Base-by-base conservation (phyloP, 1,140 invertebrate species). In the Aphis gossypii region DNA sequence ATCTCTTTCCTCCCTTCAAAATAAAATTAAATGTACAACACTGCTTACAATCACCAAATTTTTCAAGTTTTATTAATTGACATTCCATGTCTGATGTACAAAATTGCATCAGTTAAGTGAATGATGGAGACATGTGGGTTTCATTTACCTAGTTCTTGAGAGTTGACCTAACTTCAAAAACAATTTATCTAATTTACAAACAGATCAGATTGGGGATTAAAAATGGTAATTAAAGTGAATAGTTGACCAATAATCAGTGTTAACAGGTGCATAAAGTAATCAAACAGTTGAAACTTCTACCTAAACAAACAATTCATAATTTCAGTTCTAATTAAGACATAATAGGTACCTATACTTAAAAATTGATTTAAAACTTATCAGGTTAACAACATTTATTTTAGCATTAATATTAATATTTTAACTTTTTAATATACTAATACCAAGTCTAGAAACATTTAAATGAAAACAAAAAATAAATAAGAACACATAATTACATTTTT, bases 401-500 rank as follows among this genome's bases (percentile, higher is more conserved):
- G 5, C 0, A 20, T 6, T 6, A 3, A 18, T n/a, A 76, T 76
- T n/a, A n/a, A n/a, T 0, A n/a, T 0, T 76, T 4, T 14, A 68
- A n/a, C 14, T n/a, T 18, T n/a, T 14, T 76, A n/a, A 18, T 76
- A n/a, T 76, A 25, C 30, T 76, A 51, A 51, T 51, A 51, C 14
- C 9, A 51, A 51, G 14, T 18, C 14, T 18, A 20, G 14, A 20
- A 5, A 76, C 5, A n/a, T 18, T 18, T 18, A n/a, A 21, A n/a
- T 68, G 11, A 68, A 68, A 68, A 68, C 11, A n/a, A 68, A n/a
- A 68, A 68, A 25, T 25, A 60, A 68, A 5, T n/a, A 68, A 0
- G 11, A 88, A n/a, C 25, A 21, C 86, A 93, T 94, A 97, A 97
- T 97, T 96, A 99, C 98, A 99, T 95, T 96, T 98, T 97, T 94